phyloP scores from a whole-genome alignment of 2,113 vertebrate species.

The Siniperca knerii region DNA sequence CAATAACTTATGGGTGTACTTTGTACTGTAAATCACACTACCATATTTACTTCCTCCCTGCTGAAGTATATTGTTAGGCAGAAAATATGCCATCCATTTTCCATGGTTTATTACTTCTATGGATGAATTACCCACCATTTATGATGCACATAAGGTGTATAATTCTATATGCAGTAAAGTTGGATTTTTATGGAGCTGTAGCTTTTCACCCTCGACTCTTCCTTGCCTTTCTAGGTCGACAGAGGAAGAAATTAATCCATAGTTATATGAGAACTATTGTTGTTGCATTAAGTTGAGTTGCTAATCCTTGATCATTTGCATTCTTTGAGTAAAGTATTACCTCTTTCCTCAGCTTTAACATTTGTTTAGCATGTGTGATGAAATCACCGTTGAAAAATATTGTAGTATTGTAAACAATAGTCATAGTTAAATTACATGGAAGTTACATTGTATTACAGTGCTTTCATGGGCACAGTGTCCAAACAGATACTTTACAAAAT shows the following conservation, averaged over 20 bases:
- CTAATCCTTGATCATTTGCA: slow-evolving; percentile 50
- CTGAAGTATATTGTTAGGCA: slow-evolving; percentile 79
- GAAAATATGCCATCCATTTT: slow-evolving; percentile 81
- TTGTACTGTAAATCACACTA: slow-evolving; percentile 79
- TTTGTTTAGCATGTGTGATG: slow-evolving; percentile 13
- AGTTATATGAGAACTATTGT: slow-evolving; percentile 40
- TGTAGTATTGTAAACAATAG: background rate
- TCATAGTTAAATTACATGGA: background rate
- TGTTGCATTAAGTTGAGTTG: slow-evolving; percentile 42
- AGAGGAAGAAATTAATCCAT: slow-evolving; percentile 55
- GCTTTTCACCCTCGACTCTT: slow-evolving; percentile 58
- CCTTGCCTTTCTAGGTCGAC: slow-evolving; percentile 20
- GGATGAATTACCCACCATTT: slow-evolving; percentile 80
- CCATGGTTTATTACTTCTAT: slow-evolving; percentile 80
- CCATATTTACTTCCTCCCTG: slow-evolving; percentile 79
- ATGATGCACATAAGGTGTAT: slow-evolving; percentile 84
- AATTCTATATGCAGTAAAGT: slow-evolving; percentile 82
- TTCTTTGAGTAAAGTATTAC: slow-evolving; percentile 29
- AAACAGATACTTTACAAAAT: background rate
- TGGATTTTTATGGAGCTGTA: slow-evolving; percentile 76
- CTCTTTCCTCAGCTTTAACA: slow-evolving; percentile 8
- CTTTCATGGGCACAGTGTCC: background rate
- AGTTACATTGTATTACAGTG: background rate
- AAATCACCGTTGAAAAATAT: slow-evolving; percentile 4
- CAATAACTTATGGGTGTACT: slow-evolving; percentile 80